These are phyloP conservation scores for Leptothorax acervorum DNA, from an alignment of 2,888 invertebrate species.

Conservation along the genomic window DNA sequence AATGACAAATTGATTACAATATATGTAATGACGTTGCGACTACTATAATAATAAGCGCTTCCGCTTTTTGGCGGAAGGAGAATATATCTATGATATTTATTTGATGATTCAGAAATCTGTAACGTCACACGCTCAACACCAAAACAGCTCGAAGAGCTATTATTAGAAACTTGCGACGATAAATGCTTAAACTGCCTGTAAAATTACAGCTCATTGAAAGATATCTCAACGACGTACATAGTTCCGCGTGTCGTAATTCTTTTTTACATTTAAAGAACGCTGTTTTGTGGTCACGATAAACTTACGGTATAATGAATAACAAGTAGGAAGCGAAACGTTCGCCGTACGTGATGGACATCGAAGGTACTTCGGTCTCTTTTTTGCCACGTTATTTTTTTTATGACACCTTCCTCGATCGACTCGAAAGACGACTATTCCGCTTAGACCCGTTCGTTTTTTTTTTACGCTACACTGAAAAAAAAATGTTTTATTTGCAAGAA, in stretches of 20 bases:
- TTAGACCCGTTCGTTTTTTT: neutral
- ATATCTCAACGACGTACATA: neutral
- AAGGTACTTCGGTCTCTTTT: neutral
- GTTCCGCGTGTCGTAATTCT: neutral
- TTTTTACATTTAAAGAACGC: neutral
- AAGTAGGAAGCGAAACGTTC: neutral
- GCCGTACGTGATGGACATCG: neutral
- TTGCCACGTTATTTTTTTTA: neutral
- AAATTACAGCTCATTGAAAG: neutral
- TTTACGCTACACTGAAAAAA: too few species aligned
- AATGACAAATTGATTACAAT: neutral
- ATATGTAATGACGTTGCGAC: neutral
- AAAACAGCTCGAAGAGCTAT: neutral
- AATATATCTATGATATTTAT: neutral
- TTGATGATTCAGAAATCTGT: neutral
- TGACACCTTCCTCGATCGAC: neutral
- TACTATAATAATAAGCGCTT: neutral
- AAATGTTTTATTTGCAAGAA: too few species aligned
- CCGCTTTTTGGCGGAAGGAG: neutral
- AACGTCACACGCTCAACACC: neutral
- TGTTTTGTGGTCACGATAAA: neutral
- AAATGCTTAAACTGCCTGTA: neutral
- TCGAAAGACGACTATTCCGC: neutral
- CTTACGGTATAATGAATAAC: neutral
- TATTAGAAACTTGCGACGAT: neutral